Evolutionary conservation across 2,888 invertebrate genomes (phyloP).

Genomic region (Schrankia costaestrigalis): DNA sequence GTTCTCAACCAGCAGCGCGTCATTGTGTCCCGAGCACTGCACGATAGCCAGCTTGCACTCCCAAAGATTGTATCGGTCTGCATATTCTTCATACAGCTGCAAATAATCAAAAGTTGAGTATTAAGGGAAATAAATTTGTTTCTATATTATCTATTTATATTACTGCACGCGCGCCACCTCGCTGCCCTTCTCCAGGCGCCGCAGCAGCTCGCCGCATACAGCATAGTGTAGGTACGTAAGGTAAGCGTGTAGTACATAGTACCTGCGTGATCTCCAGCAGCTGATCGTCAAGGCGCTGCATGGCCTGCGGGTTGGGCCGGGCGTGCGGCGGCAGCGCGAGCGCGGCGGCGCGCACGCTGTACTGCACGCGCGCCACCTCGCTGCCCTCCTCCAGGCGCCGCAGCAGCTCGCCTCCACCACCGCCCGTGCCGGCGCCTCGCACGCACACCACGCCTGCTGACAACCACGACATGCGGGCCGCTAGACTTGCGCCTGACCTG

Average conservation of each 20-base stretch:
- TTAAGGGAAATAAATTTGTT: too few species aligned
- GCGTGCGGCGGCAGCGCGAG: slow-evolving; percentile 67
- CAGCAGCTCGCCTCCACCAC: slow-evolving; percentile 83
- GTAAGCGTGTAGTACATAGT: slow-evolving; percentile 4
- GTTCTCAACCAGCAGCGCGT: slow-evolving; percentile 91
- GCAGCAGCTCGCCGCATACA: slow-evolving; percentile 83
- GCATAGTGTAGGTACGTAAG: background rate
- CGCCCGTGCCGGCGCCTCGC: slow-evolving; percentile 86
- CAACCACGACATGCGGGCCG: slow-evolving; percentile 93
- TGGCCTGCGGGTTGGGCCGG: slow-evolving; percentile 84
- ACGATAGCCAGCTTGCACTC: slow-evolving; percentile 97
- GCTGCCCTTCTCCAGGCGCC: slow-evolving; percentile 95
- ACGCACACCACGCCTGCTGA: slow-evolving; percentile 97
- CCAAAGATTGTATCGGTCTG: slow-evolving; percentile 93
- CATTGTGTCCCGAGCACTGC: slow-evolving; percentile 96
- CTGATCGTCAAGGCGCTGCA: slow-evolving; percentile 87
- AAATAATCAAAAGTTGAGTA: background rate
- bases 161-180: slow-evolving; percentile 94
- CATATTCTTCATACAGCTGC: slow-evolving; percentile 94
- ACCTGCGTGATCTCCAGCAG: slow-evolving; percentile 94
- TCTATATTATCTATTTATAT: too few species aligned
- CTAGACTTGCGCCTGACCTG: slow-evolving; percentile 87
- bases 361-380: slow-evolving; percentile 93
- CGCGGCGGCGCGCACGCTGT: slow-evolving; percentile 80
- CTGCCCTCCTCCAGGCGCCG: slow-evolving; percentile 95